Percentiles rank a stretch among this genome's conserved stretches.
phyloP scores from a whole-genome alignment of 2,113 vertebrate species.

The Phyllostomus discolor region DNA sequence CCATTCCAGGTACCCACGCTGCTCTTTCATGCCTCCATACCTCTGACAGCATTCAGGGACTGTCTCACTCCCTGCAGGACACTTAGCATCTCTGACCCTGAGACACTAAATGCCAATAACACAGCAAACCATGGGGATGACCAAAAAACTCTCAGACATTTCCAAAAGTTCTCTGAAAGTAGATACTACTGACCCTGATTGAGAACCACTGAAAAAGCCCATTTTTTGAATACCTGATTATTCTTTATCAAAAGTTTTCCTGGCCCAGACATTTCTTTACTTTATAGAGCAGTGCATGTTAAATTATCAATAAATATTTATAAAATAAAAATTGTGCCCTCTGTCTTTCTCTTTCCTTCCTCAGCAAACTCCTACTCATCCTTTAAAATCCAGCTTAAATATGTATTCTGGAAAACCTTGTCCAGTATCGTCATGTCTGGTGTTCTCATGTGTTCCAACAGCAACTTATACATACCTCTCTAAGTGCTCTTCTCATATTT shows the following conservation, averaged over 20 bases:
- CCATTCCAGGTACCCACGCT: background rate
- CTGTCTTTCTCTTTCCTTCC: background rate
- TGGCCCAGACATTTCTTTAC: background rate
- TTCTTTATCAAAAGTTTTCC: background rate
- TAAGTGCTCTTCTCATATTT: background rate
- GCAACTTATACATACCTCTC: background rate
- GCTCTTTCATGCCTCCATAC: background rate
- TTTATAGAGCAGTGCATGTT: background rate
- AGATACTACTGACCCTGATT: background rate
- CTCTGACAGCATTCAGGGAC: background rate
- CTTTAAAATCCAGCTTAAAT: conserved; percentile 8
- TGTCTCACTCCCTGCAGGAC: background rate
- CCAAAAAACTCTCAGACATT: background rate
- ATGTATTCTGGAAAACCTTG: background rate
- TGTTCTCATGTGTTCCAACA: background rate
- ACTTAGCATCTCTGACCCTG: background rate
- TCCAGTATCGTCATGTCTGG: background rate
- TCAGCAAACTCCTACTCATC: conserved; percentile 4
- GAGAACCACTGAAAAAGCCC: background rate
- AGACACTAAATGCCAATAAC: background rate
- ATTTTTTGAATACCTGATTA: conserved; percentile 9
- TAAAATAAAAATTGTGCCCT: background rate
- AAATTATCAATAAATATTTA: conserved; percentile 21
- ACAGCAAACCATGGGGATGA: background rate
- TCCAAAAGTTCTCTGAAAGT: conserved; percentile 2